These are phyloP conservation scores for Tetheella fluctuosa DNA, from an alignment of 2,888 invertebrate genomes.

Conservation along the genomic window DNA sequence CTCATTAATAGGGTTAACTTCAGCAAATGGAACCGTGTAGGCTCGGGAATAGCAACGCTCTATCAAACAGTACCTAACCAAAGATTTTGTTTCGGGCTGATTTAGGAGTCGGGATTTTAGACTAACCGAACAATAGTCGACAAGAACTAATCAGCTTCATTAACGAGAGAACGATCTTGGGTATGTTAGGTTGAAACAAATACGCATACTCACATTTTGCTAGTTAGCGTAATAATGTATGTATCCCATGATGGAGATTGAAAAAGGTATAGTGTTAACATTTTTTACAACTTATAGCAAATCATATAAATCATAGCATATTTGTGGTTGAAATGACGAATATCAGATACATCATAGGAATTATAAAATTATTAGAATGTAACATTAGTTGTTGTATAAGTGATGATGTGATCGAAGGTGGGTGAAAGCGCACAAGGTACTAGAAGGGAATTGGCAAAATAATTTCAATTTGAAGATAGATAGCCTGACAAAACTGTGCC, in stretches of 20 bases:
- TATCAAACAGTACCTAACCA: conserved; percentile 1
- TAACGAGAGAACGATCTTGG: background rate
- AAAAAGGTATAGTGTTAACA: background rate
- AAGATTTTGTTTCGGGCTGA: background rate
- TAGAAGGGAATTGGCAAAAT: too few relatives aligned
- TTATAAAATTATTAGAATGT: too few relatives aligned
- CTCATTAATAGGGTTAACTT: conserved; percentile 4
- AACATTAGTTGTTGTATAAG: too few relatives aligned
- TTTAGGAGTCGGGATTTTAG: background rate
- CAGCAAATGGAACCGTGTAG: background rate
- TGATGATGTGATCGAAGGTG: too few relatives aligned
- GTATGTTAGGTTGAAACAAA: background rate
- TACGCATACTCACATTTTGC: background rate
- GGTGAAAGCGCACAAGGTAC: too few relatives aligned
- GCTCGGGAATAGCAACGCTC: background rate
- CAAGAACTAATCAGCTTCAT: conserved; percentile 2
- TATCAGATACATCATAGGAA: too few relatives aligned
- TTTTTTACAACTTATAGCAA: too few relatives aligned
- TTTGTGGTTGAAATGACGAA: too few relatives aligned
- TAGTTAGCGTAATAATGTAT: background rate
- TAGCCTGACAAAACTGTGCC: too few relatives aligned
- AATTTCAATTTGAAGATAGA: too few relatives aligned
- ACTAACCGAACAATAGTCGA: conserved; percentile 1
- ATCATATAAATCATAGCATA: too few relatives aligned
- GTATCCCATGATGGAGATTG: background rate